Evolutionary conservation across 2,888 invertebrate species (phyloP).

Genomic region (Mantis religiosa): DNA sequence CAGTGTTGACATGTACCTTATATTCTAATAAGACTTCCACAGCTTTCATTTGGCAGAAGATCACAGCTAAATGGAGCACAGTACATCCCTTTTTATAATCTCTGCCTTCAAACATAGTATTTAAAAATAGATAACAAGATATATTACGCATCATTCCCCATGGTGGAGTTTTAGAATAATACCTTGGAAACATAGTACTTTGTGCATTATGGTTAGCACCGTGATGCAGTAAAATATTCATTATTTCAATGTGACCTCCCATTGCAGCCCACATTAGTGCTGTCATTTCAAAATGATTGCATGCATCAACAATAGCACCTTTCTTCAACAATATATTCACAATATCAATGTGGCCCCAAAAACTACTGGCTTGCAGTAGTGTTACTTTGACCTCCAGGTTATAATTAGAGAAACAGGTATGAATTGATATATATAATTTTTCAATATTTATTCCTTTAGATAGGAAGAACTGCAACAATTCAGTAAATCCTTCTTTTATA

Average conservation of each 20-base stretch:
- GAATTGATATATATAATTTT: not conserved
- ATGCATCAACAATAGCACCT: not conserved
- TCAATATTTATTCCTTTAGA: not conserved
- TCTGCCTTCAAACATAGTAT: too few species aligned
- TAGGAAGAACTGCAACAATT: not conserved
- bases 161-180: not conserved
- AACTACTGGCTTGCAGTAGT: not conserved
- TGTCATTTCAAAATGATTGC: not conserved
- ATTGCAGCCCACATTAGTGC: not conserved
- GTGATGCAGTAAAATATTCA: not conserved
- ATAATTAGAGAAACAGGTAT: not conserved
- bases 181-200: not conserved
- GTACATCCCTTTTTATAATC: not conserved
- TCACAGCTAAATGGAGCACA: not conserved
- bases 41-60: not conserved
- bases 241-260: not conserved
- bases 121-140: too few species aligned
- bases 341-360: not conserved
- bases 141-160: too few species aligned
- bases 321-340: not conserved
- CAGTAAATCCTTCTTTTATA: too few species aligned
- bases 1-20: not conserved
- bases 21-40: not conserved
- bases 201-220: not conserved
- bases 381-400: not conserved